Evolutionary conservation across 1,140 invertebrate species (phyloP), one percentile per base, ranked within the genome.

Genomic region (Drosophila nebulosa): DNA sequence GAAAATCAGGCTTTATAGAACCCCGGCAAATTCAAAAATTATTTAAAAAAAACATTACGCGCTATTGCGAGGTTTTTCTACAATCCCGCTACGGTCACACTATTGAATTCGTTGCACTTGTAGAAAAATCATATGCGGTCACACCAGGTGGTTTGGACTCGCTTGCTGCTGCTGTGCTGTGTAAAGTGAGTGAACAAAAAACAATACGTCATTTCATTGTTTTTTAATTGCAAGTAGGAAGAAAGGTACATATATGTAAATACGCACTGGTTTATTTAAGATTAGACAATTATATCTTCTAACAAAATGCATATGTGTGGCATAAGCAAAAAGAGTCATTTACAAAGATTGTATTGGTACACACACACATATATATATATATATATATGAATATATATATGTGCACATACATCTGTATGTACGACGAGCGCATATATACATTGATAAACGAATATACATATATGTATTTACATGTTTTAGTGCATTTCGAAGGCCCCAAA

Each of bases 401-500:
- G 46, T 16, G 36, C 9, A 39, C 4, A 16, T 46, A 9, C 35
- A 12, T 14, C 3, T 46, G 39, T 42, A 18, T 18, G 39, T 18
- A 18, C 7, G 30, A 32, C 10, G 30, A 32, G 30, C 10, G 27
- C 27, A 30, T 30, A 30, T 39, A 16, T 46, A 46, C 16, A 46
- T 46, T 46, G 39, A 46, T 60, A 42, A 42, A 39, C n/a, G 32
- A 12, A 65, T 55, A 55, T 53, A 57, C 26, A 56, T 30, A 39
- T 55, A 30, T 55, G 26, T 55, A 30, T 55, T 55, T 26, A 60
- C 59, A 66, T 74, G 55, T 74, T 74, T 67, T 71, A 64, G 74
- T 74, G 71, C 71, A 74, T 71, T 66, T 74, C 56, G 71, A 70
- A 73, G 70, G 51, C 70, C 63, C 22, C 27, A 57, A 74, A 73